Conservation (phyloP, 2,113 vertebrate species). For the Galemys pyrenaicus region DNA sequence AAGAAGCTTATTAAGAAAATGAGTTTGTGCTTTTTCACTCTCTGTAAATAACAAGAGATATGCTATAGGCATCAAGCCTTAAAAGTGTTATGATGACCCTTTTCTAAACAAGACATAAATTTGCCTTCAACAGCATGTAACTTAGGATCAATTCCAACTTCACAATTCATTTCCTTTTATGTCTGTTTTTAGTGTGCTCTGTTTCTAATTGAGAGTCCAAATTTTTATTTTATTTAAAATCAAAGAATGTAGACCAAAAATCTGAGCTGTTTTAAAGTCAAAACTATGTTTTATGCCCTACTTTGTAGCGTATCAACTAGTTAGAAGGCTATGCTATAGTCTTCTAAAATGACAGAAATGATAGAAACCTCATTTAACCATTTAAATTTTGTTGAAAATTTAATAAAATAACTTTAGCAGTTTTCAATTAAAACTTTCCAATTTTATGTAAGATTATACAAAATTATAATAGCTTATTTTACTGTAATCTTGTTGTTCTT, state of each 20-base stretch:
- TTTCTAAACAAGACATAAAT: slow-evolving; percentile 75
- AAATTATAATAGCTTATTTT: not conserved
- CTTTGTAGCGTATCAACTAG: not conserved
- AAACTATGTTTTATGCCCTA: not conserved
- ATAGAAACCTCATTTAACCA: not conserved
- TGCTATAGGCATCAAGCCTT: slow-evolving; percentile 73
- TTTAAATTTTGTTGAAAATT: slow-evolving; percentile 3
- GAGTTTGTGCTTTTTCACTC: slow-evolving; percentile 78
- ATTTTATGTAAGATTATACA: not conserved
- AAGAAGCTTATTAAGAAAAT: slow-evolving; percentile 80
- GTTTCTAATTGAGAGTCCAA: slow-evolving; percentile 57
- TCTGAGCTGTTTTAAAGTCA: slow-evolving; percentile 14
- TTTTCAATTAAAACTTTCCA: not conserved
- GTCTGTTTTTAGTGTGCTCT: slow-evolving; percentile 63
- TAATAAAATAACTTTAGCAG: not conserved
- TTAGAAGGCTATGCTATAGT: not conserved
- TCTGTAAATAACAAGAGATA: slow-evolving; percentile 80
- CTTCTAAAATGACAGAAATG: not conserved
- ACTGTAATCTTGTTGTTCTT: not conserved
- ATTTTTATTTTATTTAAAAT: slow-evolving; percentile 71
- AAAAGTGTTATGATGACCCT: slow-evolving; percentile 71
- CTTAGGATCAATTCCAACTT: slow-evolving; percentile 69
- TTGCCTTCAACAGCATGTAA: slow-evolving; percentile 62
- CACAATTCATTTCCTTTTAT: slow-evolving; percentile 76
- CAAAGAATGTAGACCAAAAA: slow-evolving; percentile 42